Conservation (phyloP, 30 jellyfish, hydroid and myxozoan species). For the Aurelia aurita complex sp. Pacific region DNA sequence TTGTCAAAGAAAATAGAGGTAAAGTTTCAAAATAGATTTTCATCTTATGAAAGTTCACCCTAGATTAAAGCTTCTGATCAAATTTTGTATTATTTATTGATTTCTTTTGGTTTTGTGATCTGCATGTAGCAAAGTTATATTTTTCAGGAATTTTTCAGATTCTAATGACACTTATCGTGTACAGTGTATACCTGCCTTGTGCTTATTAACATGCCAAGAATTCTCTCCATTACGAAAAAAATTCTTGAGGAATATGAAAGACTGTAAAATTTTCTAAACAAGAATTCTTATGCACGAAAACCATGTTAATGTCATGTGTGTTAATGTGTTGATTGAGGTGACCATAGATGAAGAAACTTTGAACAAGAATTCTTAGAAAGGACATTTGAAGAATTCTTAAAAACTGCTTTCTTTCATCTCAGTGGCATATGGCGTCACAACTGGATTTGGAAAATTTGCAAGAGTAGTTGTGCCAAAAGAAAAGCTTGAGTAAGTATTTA, state of each 20-base stretch:
- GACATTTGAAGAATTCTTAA: neutral
- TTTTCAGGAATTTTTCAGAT: too few relatives aligned
- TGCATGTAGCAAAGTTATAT: too few relatives aligned
- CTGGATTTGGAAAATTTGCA: slow-evolving; percentile 95
- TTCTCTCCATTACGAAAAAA: too few relatives aligned
- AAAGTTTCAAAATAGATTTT: neutral
- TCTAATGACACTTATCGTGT: too few relatives aligned
- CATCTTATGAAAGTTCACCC: neutral
- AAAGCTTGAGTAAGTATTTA: slow-evolving; percentile 51
- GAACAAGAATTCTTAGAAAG: neutral
- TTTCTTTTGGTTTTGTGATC: neutral
- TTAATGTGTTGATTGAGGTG: neutral
- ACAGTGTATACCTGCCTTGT: too few relatives aligned
- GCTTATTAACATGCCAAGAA: too few relatives aligned
- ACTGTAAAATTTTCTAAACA: neutral
- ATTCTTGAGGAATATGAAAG: too few relatives aligned
- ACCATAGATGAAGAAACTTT: neutral
- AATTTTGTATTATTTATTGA: neutral
- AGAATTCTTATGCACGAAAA: neutral
- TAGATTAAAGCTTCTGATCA: neutral
- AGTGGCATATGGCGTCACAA: slow-evolving; percentile 92
- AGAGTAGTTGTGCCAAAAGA: slow-evolving; percentile 73
- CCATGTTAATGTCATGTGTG: neutral
- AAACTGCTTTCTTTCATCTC: neutral
- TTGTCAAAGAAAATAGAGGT: slow-evolving; percentile 85